phyloP scores from a whole-genome alignment of 2,113 vertebrate species.

The Cardinalis cardinalis region DNA sequence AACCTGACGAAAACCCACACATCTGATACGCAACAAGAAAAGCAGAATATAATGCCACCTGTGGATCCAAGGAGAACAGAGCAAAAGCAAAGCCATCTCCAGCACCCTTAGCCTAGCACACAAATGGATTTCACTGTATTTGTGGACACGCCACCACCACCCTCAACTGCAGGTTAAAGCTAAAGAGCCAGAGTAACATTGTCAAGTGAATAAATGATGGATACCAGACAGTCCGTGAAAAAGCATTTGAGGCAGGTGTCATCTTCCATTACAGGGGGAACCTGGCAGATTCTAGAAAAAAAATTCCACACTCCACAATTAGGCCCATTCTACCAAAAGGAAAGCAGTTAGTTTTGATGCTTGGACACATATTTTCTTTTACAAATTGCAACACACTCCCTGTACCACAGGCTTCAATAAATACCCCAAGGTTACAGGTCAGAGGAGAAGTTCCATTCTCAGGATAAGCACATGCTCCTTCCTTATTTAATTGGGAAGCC shows the following conservation, averaged over 20 bases:
- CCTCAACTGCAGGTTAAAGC: not conserved
- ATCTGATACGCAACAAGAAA: not conserved
- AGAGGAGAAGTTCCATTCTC: not conserved
- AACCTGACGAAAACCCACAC: not conserved
- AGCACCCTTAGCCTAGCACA: not conserved
- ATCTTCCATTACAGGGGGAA: not conserved
- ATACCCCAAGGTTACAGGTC: not conserved
- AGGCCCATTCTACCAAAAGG: not conserved
- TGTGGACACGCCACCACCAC: not conserved
- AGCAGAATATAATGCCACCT: not conserved
- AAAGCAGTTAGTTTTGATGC: not conserved
- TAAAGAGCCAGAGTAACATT: not conserved
- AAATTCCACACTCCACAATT: not conserved
- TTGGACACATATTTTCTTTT: not conserved
- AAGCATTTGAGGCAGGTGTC: not conserved
- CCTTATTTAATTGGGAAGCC: not conserved
- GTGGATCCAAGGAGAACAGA: not conserved
- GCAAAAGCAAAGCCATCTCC: not conserved
- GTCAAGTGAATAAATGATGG: not conserved
- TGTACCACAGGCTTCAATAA: not conserved
- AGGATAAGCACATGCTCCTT: not conserved
- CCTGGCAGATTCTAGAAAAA: not conserved
- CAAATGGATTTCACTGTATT: not conserved
- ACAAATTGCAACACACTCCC: not conserved
- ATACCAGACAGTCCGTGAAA: not conserved